A percentile compares a stretch with the other conserved stretches of the same genome.
These are phyloP conservation scores for Atrina japonica DNA, from an alignment of 2,888 invertebrate species.

Conservation along the genomic window DNA sequence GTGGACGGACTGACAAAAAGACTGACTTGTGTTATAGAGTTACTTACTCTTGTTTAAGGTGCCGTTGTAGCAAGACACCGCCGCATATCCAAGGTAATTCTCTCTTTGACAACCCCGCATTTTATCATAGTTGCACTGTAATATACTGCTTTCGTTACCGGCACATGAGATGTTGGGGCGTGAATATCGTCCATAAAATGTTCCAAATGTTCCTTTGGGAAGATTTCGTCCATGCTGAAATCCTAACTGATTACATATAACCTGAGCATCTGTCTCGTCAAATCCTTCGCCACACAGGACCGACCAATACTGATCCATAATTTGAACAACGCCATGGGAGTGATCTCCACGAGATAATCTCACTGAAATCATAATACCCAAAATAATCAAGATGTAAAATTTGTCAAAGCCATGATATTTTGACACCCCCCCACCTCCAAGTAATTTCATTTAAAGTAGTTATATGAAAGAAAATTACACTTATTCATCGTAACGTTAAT, in stretches of 20 bases:
- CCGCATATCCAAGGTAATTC: constrained; percentile 65
- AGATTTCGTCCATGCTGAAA: constrained; percentile 59
- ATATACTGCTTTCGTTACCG: constrained; percentile 59
- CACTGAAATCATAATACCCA: constrained; percentile 49
- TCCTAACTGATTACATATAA: constrained; percentile 63
- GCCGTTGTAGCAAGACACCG: constrained; percentile 68
- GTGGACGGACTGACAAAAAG: too few species aligned
- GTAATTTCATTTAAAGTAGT: neutral
- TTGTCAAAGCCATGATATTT: too few species aligned
- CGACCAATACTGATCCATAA: constrained; percentile 63
- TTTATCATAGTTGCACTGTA: constrained; percentile 58
- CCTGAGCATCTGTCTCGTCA: constrained; percentile 60
- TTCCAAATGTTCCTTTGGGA: constrained; percentile 64
- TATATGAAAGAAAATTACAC: too few species aligned
- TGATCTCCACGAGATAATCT: constrained; percentile 61
- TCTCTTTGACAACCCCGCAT: constrained; percentile 58
- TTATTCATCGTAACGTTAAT: neutral
- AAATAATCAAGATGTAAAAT: neutral
- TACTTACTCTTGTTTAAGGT: constrained; percentile 56
- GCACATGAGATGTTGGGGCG: constrained; percentile 63
- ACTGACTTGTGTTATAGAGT: too few species aligned
- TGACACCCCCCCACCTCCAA: too few species aligned
- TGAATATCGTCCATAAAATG: constrained; percentile 56
- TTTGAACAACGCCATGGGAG: constrained; percentile 64
- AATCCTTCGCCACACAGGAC: constrained; percentile 69